phyloP scores from a whole-genome alignment of 2,113 vertebrate species.

The Chrysemys picta region DNA sequence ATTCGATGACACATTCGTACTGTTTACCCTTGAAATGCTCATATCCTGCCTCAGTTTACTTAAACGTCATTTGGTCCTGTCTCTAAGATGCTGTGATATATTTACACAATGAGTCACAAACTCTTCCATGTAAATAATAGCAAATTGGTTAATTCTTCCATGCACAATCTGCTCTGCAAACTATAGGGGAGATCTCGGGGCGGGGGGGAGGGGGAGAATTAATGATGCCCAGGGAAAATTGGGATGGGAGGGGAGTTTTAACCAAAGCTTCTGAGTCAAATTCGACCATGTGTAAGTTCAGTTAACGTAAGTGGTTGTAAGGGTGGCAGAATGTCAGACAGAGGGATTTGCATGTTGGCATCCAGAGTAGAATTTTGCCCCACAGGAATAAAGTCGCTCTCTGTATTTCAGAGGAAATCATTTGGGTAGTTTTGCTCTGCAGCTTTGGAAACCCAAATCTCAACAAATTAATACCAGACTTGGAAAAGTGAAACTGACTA shows the following conservation, averaged over 20 bases:
- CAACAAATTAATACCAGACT: neutral
- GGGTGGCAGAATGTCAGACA: neutral
- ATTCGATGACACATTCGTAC: neutral
- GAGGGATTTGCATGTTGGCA: rapidly evolving
- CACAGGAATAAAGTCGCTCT: neutral
- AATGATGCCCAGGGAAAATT: neutral
- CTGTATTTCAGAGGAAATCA: neutral
- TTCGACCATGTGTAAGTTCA: neutral
- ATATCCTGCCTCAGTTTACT: slow-evolving; percentile 9
- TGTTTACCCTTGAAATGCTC: neutral
- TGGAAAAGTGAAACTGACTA: neutral
- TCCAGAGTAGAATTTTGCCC: neutral
- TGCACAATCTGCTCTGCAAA: neutral
- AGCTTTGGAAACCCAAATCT: neutral
- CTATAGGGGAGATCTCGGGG: neutral
- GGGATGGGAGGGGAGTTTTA: neutral
- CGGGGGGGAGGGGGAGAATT: neutral
- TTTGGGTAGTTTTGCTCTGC: neutral
- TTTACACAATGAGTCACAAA: neutral
- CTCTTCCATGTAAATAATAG: neutral
- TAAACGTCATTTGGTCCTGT: neutral
- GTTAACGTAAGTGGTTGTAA: neutral
- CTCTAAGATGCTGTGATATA: neutral
- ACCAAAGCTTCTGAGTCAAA: neutral
- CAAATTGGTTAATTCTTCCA: neutral